phyloP scores from a whole-genome alignment of 2,113 vertebrate genomes.

The Phocoena phocoena region DNA sequence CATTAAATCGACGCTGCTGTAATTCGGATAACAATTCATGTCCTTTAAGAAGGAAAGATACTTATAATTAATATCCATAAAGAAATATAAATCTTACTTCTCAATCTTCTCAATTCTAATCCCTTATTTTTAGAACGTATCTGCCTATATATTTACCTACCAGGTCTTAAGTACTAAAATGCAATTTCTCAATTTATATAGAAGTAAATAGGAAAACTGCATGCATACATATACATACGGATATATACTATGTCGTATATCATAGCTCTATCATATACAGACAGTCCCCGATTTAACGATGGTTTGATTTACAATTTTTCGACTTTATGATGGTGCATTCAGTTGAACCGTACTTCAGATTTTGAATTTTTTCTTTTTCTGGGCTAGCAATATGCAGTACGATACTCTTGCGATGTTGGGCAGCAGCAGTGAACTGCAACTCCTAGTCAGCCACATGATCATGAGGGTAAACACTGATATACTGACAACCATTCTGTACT shows the following conservation, averaged over 20 bases:
- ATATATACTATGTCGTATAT: neutral
- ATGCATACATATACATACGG: neutral
- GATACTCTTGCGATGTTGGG: neutral
- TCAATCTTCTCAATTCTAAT: neutral
- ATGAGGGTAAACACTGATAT: neutral
- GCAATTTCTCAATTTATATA: neutral
- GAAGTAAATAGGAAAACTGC: neutral
- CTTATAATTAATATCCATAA: slow-evolving; percentile 45
- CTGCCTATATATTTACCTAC: neutral
- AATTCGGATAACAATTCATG: slow-evolving; percentile 97
- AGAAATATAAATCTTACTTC: slow-evolving; percentile 18
- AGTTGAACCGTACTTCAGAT: neutral
- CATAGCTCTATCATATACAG: neutral
- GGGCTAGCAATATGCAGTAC: neutral
- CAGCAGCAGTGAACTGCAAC: neutral
- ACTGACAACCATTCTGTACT: neutral
- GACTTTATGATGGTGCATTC: neutral
- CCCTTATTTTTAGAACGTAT: neutral
- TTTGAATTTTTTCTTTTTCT: neutral
- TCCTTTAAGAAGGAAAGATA: slow-evolving; percentile 82
- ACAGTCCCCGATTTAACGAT: neutral
- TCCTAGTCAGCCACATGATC: neutral
- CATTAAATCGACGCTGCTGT: slow-evolving; percentile 97
- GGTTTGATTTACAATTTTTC: neutral
- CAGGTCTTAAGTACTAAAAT: neutral